A percentile compares a stretch with the other conserved stretches of the same genome.
These are phyloP conservation scores for Sicus ferrugineus DNA, from an alignment of 2,888 invertebrate genomes.

Conservation along the genomic window DNA sequence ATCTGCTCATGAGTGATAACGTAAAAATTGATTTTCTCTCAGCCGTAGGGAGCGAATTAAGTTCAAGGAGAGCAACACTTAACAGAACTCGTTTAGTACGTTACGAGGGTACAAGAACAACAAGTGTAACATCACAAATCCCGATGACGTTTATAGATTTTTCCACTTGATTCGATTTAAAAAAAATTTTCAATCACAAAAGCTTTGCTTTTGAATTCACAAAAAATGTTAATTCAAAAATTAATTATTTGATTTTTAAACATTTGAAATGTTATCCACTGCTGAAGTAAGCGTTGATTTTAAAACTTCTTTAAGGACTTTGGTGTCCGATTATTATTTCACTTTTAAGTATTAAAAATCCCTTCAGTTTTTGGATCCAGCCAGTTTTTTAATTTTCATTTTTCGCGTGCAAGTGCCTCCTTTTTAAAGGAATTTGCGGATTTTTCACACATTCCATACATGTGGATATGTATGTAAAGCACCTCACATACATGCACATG, in stretches of 20 bases:
- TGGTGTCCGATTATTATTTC: background rate
- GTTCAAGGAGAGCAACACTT: conserved; percentile 13
- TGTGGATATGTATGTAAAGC: background rate
- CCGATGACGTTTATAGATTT: conserved; percentile 27
- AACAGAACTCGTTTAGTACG: conserved; percentile 14
- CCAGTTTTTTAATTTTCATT: conserved; percentile 8
- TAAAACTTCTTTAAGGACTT: background rate
- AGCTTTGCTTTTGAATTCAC: conserved; percentile 19
- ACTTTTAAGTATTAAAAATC: background rate
- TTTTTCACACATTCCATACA: conserved; percentile 1
- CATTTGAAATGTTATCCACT: background rate
- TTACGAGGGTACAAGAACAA: conserved; percentile 6
- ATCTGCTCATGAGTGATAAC: too few species aligned
- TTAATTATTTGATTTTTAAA: conserved; percentile 12
- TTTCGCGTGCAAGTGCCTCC: conserved; percentile 27
- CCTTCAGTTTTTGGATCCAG: background rate
- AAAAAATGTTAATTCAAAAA: conserved; percentile 1
- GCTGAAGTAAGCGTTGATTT: background rate
- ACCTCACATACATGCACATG: too few species aligned
- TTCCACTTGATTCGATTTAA: background rate
- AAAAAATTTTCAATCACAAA: background rate
- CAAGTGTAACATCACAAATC: background rate
- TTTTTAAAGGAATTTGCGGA: conserved; percentile 4
- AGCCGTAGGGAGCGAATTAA: background rate
- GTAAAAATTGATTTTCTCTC: conserved; percentile 58